phyloP scores from a whole-genome alignment of 1,140 invertebrate genomes.

The Drosophila kurseongensis region DNA sequence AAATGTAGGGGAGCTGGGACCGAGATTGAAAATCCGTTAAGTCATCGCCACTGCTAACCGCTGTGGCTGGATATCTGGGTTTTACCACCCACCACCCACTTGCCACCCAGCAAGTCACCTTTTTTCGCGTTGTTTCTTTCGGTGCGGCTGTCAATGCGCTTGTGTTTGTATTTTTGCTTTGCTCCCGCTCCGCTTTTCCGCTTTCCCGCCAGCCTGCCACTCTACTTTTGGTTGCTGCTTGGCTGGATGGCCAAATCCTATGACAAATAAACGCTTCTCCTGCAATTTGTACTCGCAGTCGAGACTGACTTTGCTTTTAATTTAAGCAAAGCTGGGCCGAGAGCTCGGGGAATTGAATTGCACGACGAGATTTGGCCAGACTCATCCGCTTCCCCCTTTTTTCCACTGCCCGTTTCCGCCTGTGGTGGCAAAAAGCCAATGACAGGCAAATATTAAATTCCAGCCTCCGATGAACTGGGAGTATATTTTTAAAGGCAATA shows the following conservation, averaged over 20 bases:
- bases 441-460: constrained; percentile 21
- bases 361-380: constrained; percentile 26
- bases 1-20: constrained; percentile 20
- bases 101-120: neutral
- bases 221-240: constrained; percentile 25
- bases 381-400: neutral
- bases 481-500: neutral
- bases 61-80: constrained; percentile 56
- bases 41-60: constrained; percentile 79
- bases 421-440: constrained; percentile 5
- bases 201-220: constrained; percentile 15
- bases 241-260: constrained; percentile 65
- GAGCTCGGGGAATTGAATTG: constrained; percentile 45
- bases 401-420: neutral
- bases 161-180: constrained; percentile 78
- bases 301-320: constrained; percentile 72
- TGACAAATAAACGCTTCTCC: constrained; percentile 78
- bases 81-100: constrained; percentile 17
- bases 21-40: constrained; percentile 83
- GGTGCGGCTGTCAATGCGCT: constrained; percentile 38
- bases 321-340: constrained; percentile 60
- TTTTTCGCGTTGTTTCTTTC: constrained; percentile 27
- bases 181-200: constrained; percentile 18
- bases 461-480: neutral
- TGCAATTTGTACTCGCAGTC: constrained; percentile 65